phyloP scores from a whole-genome alignment of 2,888 invertebrate species.

The Callyntrura guangdongensis region DNA sequence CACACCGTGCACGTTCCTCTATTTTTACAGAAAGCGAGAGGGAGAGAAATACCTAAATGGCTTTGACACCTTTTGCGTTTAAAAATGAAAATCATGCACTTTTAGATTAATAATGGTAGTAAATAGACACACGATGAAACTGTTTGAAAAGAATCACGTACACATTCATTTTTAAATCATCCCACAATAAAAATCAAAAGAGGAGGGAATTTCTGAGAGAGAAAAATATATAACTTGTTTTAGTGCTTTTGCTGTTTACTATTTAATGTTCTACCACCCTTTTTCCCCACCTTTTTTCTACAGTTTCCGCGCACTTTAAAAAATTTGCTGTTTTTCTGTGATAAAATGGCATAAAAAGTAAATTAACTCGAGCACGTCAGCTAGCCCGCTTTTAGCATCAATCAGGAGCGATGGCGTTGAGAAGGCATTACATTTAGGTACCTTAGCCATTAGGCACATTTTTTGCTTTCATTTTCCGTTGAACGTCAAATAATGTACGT shows the following conservation, averaged over 20 bases:
- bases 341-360: constrained; percentile 46
- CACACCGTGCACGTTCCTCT: constrained; percentile 14
- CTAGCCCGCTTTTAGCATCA: neutral
- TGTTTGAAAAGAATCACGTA: neutral
- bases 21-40: too few relatives aligned
- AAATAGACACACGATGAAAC: neutral
- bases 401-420: too few relatives aligned
- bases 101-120: constrained; percentile 36
- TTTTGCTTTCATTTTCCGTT: constrained; percentile 53
- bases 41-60: too few relatives aligned
- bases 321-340: constrained; percentile 23
- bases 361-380: constrained; percentile 57
- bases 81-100: constrained; percentile 33
- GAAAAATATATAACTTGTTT: neutral
- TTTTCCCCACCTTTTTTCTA: constrained; percentile 23
- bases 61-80: constrained; percentile 10
- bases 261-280: too few relatives aligned
- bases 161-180: constrained; percentile 37
- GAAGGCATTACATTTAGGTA: too few relatives aligned
- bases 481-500: too few relatives aligned
- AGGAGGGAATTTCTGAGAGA: constrained; percentile 20
- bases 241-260: constrained; percentile 31
- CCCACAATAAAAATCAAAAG: constrained; percentile 19
- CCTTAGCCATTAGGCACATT: too few relatives aligned
- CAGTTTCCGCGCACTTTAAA: constrained; percentile 48